Base-by-base conservation (phyloP, 2,797 vertebrate species). In the Hypotaenidia philippensis region DNA sequence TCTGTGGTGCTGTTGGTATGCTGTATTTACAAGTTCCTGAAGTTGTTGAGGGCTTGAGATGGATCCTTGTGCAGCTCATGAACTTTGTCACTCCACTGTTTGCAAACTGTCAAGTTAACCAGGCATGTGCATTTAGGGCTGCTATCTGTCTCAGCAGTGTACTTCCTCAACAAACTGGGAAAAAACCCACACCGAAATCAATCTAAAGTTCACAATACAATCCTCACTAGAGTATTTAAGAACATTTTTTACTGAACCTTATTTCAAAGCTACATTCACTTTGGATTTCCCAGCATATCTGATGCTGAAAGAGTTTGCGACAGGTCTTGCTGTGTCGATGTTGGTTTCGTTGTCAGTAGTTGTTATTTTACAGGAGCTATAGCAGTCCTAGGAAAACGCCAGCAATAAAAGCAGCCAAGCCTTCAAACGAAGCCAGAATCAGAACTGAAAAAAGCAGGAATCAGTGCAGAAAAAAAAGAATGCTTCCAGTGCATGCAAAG, bases 71-170 rank as follows among this genome's bases (percentile, higher is more conserved):
- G 77, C 32, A 55, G 47, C 70, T 84, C 50, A 15, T 49, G 49
- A 79, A 82, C 66, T 84, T 80, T 87, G 55, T 61, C 75, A 85
- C 52, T 87, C 52, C 56, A 20, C 27, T 74, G 75, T 92, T 92
- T 77, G 69, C 49, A 76, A 85, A 59, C 47, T 74, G 68, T 36
- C 50, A 78, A 34, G 31, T 65, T 90, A 92, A 89, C 36, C 32
- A 89, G 56, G 32, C 63, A 17, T 64, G 27, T 74, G 21, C 61
- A 60, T 64, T 79, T 56, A 87, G 66, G 60, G 27, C 56, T 80
- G 40, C 31, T 87, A 25, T 70, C 59, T 70, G 23, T 71, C 83
- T 70, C 88, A 87, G 49, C 41, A 66, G 47, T 56, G 74, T 87
- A 40, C 22, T 91, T 93, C 57, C 52, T 76, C 52, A 90, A 32